Evolutionary conservation across 2,113 vertebrate species (phyloP).

Genomic region (Tenrec ecaudatus): DNA sequence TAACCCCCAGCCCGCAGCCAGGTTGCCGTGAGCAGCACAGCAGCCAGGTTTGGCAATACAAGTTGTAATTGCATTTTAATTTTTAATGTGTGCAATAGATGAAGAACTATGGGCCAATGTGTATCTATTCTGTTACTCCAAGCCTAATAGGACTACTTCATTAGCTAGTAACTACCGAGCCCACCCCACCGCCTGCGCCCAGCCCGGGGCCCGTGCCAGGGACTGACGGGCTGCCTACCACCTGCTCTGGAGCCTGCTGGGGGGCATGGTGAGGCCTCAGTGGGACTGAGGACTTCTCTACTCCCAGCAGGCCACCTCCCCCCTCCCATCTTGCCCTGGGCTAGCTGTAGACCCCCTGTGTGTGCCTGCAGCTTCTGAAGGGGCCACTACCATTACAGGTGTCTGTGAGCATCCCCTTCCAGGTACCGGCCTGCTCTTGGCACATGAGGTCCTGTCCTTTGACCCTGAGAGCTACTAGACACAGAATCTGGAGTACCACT

Average conservation of each 20-base stretch:
- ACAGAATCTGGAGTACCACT: neutral
- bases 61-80: slow-evolving; percentile 82
- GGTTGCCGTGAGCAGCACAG: slow-evolving; percentile 3
- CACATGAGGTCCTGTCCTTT: neutral
- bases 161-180: neutral
- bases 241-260: neutral
- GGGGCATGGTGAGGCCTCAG: neutral
- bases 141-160: slow-evolving; percentile 14
- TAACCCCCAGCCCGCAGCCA: slow-evolving; percentile 59
- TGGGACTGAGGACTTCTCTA: neutral
- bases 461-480: neutral
- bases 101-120: slow-evolving; percentile 56
- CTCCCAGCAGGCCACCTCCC: neutral
- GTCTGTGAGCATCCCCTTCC: neutral
- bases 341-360: neutral
- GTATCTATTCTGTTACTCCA: slow-evolving; percentile 63
- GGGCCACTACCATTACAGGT: neutral
- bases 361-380: neutral
- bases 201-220: rapidly evolving
- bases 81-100: slow-evolving; percentile 77
- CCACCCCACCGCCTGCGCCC: neutral
- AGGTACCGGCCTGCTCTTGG: neutral
- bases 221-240: neutral
- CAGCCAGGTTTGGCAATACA: slow-evolving; percentile 62
- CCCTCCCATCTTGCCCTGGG: neutral